These are phyloP conservation scores for Tapirus terrestris DNA, from an alignment of 2,113 vertebrate species.

Conservation along the genomic window DNA sequence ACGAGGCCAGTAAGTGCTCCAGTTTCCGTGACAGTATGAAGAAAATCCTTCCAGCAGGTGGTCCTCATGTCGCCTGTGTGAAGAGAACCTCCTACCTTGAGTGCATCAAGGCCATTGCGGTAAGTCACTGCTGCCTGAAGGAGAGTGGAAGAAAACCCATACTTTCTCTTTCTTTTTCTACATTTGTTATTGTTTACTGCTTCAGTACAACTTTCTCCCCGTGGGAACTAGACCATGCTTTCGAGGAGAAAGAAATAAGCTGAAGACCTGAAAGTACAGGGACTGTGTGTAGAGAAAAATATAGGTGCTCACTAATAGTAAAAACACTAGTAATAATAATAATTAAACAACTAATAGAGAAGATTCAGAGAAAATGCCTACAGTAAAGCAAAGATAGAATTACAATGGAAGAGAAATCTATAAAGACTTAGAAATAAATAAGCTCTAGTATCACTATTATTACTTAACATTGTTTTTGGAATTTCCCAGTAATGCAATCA, in stretches of 20 bases:
- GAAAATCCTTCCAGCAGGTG: background rate
- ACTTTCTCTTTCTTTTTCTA: background rate
- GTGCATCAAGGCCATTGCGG: constrained; percentile 85
- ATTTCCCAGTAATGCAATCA: background rate
- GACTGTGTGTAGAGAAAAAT: background rate
- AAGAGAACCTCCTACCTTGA: constrained; percentile 57
- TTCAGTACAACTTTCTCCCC: background rate
- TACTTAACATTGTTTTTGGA: background rate
- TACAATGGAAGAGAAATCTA: background rate
- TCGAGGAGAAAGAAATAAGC: background rate
- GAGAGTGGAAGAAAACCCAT: background rate
- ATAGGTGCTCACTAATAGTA: background rate
- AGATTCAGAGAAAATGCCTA: background rate
- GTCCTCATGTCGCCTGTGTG: constrained; percentile 77
- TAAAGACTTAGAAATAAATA: background rate
- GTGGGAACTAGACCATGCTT: background rate
- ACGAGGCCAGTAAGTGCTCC: constrained; percentile 84
- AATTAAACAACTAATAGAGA: background rate
- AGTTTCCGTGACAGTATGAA: constrained; percentile 68
- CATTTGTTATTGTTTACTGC: background rate
- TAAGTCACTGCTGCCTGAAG: constrained; percentile 75
- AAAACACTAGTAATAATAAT: background rate
- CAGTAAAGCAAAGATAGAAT: background rate
- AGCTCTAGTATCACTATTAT: background rate
- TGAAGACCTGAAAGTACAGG: background rate